These are phyloP conservation scores for Philopotamus ludificatus DNA, from an alignment of 1,140 invertebrate species.

Conservation along the genomic window DNA sequence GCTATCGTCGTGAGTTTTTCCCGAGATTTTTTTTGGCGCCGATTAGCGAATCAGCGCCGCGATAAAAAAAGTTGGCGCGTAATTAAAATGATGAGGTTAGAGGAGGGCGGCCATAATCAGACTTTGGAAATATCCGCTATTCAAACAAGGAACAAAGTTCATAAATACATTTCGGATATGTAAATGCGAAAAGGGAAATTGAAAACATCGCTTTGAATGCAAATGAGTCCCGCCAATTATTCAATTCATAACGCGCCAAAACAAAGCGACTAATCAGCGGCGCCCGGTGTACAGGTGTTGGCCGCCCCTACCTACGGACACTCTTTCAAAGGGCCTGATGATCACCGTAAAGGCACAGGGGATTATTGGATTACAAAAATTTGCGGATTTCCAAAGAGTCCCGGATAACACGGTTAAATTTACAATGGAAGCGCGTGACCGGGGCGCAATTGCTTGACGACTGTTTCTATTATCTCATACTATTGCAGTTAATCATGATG, in stretches of 20 bases:
- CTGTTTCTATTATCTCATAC: no score
- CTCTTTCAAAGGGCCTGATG: no score
- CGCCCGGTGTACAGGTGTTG: no score
- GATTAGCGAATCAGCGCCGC: neutral
- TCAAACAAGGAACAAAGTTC: slow-evolving; percentile 21
- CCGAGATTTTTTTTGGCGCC: neutral
- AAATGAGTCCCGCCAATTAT: slow-evolving; percentile 29
- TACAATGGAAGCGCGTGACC: no score
- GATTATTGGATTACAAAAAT: no score
- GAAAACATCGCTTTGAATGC: slow-evolving; percentile 30
- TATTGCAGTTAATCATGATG: no score
- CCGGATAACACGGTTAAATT: no score
- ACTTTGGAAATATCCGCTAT: neutral
- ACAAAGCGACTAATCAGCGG: slow-evolving; percentile 19
- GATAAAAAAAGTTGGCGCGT: neutral
- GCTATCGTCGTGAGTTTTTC: no score
- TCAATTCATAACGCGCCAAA: slow-evolving; percentile 16
- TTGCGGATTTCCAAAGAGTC: no score
- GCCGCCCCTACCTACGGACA: no score
- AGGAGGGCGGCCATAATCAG: neutral
- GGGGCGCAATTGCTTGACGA: no score
- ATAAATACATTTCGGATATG: slow-evolving; percentile 21
- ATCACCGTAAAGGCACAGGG: no score
- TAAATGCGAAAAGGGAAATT: slow-evolving; percentile 27
- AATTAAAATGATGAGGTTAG: slow-evolving; percentile 2